Conservation (phyloP, 2,888 invertebrate genomes). For the Orgyia antiqua region DNA sequence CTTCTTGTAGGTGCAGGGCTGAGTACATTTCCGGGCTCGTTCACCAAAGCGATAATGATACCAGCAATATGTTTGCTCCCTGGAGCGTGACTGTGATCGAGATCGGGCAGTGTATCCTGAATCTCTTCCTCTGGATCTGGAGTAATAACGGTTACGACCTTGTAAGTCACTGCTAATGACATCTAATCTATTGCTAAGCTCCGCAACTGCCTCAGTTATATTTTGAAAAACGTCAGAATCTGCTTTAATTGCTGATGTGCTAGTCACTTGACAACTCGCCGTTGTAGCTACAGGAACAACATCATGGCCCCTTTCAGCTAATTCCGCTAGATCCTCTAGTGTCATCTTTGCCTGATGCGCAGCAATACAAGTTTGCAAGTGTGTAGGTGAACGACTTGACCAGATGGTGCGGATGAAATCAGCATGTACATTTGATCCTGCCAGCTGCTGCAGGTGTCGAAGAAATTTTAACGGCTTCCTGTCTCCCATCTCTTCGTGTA, state of each 20-base stretch:
- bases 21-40: background rate
- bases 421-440: background rate
- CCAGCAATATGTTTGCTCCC: too few relatives aligned
- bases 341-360: background rate
- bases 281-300: background rate
- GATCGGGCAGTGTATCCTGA: background rate
- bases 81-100: background rate
- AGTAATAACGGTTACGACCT: too few relatives aligned
- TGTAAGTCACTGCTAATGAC: too few relatives aligned
- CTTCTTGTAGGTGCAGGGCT: constrained; percentile 3
- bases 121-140: too few relatives aligned
- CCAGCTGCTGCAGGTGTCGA: background rate
- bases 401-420: background rate
- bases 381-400: background rate
- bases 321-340: background rate
- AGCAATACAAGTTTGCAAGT: background rate
- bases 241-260: background rate
- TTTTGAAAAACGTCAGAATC: background rate
- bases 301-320: too few relatives aligned
- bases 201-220: background rate
- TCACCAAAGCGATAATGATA: background rate
- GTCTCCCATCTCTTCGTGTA: background rate
- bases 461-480: background rate
- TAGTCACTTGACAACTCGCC: too few relatives aligned
- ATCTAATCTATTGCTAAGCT: background rate